Percentiles rank a stretch among this genome's conserved stretches.
phyloP scores from a whole-genome alignment of 2,888 invertebrate species.

The Melinaea marsaeus region DNA sequence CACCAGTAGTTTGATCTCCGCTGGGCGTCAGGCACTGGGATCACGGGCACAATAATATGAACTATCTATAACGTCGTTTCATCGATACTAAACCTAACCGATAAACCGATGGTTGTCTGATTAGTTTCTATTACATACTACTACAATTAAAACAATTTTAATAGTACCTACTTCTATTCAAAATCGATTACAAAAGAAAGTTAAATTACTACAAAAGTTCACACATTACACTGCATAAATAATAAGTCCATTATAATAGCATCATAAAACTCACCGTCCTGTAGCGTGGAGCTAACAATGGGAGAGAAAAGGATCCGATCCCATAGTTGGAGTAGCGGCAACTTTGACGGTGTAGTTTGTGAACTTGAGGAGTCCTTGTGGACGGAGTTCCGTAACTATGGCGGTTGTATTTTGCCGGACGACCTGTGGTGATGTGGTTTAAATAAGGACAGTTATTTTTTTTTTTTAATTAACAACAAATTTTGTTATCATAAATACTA shows the following conservation, averaged over 20 bases:
- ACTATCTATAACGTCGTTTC: too few species aligned
- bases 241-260: neutral
- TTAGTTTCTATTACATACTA: too few species aligned
- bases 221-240: neutral
- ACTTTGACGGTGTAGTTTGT: conserved; percentile 93
- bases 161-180: too few species aligned
- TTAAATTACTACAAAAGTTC: neutral
- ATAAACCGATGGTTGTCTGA: too few species aligned
- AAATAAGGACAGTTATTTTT: too few species aligned
- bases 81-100: too few species aligned
- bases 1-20: conserved; percentile 88
- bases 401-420: conserved; percentile 76
- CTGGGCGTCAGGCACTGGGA: conserved; percentile 88
- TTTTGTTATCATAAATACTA: too few species aligned
- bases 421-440: conserved; percentile 40
- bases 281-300: conserved; percentile 88
- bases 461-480: too few species aligned
- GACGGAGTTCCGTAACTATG: conserved; percentile 85
- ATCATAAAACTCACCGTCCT: conserved; percentile 81
- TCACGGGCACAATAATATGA: too few species aligned
- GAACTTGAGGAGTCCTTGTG: conserved; percentile 88
- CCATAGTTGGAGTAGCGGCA: conserved; percentile 90
- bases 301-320: conserved; percentile 87
- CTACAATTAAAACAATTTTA: too few species aligned
- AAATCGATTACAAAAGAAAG: neutral